Percentiles rank a stretch among this genome's conserved stretches.
These are phyloP conservation scores for Saccostrea glomerata DNA, from an alignment of 1,140 invertebrate species.

Conservation along the genomic window DNA sequence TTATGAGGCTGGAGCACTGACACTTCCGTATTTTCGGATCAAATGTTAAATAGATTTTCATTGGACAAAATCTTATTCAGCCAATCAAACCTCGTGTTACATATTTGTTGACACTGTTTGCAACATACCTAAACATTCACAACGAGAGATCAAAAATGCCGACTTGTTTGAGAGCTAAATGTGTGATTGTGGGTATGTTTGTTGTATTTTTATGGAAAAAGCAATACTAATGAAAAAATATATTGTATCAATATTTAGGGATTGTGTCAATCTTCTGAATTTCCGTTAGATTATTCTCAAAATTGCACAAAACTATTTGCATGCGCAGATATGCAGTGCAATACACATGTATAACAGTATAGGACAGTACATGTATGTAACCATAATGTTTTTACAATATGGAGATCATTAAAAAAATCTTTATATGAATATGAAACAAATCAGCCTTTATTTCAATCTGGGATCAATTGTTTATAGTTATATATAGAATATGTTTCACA, in stretches of 20 bases:
- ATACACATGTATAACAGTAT: too few species aligned
- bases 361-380: too few species aligned
- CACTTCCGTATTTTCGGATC: conserved; percentile 39
- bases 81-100: conserved; percentile 36
- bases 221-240: not conserved
- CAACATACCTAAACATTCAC: conserved; percentile 16
- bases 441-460: too few species aligned
- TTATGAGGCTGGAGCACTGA: conserved; percentile 6
- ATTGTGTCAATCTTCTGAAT: not conserved
- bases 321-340: too few species aligned
- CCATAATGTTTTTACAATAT: too few species aligned
- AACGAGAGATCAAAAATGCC: conserved; percentile 61
- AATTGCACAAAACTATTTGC: too few species aligned
- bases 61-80: conserved; percentile 15
- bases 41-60: conserved; percentile 26
- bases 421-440: too few species aligned
- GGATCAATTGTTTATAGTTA: too few species aligned
- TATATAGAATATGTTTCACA: too few species aligned
- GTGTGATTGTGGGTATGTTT: conserved; percentile 71
- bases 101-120: conserved; percentile 2
- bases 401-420: too few species aligned
- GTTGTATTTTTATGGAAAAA: not conserved
- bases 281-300: too few species aligned
- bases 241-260: not conserved
- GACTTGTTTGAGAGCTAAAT: conserved; percentile 70